Conservation (phyloP, 1,140 invertebrate genomes). For the Drosophila asahinai region DNA sequence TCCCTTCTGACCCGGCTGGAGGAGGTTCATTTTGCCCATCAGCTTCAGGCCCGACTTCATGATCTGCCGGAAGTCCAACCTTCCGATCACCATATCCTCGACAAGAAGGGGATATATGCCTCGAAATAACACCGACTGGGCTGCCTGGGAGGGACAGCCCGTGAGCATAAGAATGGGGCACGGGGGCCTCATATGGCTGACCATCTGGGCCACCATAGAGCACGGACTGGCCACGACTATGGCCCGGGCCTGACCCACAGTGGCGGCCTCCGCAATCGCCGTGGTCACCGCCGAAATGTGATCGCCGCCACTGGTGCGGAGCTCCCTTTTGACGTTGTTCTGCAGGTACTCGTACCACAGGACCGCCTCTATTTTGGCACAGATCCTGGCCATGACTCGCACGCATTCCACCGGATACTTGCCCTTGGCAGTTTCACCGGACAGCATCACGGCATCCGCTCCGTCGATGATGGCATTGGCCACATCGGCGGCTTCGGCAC, state of each 20-base stretch:
- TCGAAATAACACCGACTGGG: constrained; percentile 44
- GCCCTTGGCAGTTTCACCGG: constrained; percentile 99
- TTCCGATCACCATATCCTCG: constrained; percentile 46
- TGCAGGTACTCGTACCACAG: constrained; percentile 64
- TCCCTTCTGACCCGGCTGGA: constrained; percentile 18
- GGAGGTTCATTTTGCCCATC: constrained; percentile 36
- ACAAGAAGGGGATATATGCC: constrained; percentile 56
- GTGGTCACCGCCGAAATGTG: constrained; percentile 48
- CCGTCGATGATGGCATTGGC: constrained; percentile 99
- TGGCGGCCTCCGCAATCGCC: constrained; percentile 49
- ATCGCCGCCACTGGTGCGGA: constrained; percentile 20
- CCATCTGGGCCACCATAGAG: constrained; percentile 36
- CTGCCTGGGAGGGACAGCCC: constrained; percentile 16
- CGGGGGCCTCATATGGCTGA: constrained; percentile 54
- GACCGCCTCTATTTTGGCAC: constrained; percentile 57
- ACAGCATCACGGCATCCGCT: constrained; percentile 98
- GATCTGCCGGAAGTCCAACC: constrained; percentile 33
- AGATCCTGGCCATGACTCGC: constrained; percentile 55
- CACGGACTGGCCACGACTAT: constrained; percentile 59
- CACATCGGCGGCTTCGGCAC: constrained; percentile 97
- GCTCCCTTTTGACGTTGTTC: constrained; percentile 31
- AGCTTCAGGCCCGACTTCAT: constrained; percentile 35
- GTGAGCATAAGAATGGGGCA: constrained; percentile 62
- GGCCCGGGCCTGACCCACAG: constrained; percentile 34
- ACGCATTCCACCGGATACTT: constrained; percentile 93